These are phyloP conservation scores for Acipenser ruthenus DNA, from an alignment of 2,797 vertebrate genomes.

Conservation along the genomic window DNA sequence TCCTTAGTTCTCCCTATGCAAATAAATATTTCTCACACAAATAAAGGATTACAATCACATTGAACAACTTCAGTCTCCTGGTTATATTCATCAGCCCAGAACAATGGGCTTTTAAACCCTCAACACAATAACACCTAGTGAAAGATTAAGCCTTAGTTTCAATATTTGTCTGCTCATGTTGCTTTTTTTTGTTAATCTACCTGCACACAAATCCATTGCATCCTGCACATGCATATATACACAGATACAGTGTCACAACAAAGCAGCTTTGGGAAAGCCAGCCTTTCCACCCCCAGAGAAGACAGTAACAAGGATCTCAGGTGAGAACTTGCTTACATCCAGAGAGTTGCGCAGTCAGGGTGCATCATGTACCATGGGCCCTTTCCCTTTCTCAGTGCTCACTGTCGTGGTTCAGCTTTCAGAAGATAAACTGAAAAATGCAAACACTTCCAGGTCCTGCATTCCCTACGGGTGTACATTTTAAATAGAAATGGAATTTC, in stretches of 20 bases:
- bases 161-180: conserved; percentile 29
- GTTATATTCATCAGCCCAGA: conserved; percentile 32
- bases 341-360: conserved; percentile 48
- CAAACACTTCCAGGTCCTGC: conserved; percentile 18
- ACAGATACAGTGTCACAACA: conserved; percentile 32
- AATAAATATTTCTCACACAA: conserved; percentile 49
- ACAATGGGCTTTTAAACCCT: conserved; percentile 33
- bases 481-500: conserved; percentile 15
- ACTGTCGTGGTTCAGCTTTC: conserved; percentile 37
- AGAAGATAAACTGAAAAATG: conserved; percentile 45
- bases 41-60: conserved; percentile 47
- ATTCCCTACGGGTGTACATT: conserved; percentile 50
- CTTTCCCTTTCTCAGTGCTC: conserved; percentile 65
- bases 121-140: conserved; percentile 20
- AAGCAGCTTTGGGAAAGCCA: conserved; percentile 19
- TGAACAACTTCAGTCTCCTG: conserved; percentile 33
- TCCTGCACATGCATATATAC: conserved; percentile 22
- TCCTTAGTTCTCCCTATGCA: conserved; percentile 34
- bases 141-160: conserved; percentile 31
- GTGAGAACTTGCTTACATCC: conserved; percentile 44
- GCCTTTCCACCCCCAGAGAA: conserved; percentile 13
- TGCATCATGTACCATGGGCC: conserved; percentile 34
- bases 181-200: conserved; percentile 20
- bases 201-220: conserved; percentile 15
- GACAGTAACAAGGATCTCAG: conserved; percentile 24